phyloP scores from a whole-genome alignment of 2,113 vertebrate species.

The Myotis brandtii region DNA sequence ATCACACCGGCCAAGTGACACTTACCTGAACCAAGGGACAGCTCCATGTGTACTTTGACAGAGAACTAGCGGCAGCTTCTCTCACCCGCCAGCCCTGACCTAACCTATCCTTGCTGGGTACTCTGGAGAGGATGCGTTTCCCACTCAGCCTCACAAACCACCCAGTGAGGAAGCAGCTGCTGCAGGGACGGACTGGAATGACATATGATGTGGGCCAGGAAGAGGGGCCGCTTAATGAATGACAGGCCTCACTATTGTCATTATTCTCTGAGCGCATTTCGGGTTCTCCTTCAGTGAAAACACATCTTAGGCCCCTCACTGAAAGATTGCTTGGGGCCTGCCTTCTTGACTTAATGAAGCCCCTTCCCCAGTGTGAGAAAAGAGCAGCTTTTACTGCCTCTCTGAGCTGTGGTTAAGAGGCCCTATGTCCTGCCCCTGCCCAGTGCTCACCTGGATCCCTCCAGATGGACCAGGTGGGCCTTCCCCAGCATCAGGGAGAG shows the following conservation, averaged over 20 bases:
- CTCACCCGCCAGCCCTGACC: not conserved
- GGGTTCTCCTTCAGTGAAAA: not conserved
- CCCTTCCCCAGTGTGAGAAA: not conserved
- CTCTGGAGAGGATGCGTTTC: not conserved
- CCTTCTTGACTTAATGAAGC: not conserved
- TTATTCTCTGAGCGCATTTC: not conserved
- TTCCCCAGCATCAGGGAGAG: not conserved
- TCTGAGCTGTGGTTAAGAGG: not conserved
- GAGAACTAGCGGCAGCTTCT: not conserved
- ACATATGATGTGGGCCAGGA: not conserved
- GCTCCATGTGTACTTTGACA: not conserved
- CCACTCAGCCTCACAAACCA: not conserved
- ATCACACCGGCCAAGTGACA: not conserved
- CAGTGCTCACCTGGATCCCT: not conserved
- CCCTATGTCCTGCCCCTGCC: not conserved
- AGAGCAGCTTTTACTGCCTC: not conserved
- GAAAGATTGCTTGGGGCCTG: not conserved
- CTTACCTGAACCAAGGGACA: not conserved
- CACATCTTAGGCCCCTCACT: not conserved
- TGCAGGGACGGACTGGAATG: not conserved
- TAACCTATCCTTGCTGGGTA: not conserved
- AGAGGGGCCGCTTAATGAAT: not conserved
- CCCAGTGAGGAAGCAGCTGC: not conserved
- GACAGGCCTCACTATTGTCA: not conserved
- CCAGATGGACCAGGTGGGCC: not conserved